phyloP scores from a whole-genome alignment of 2,113 vertebrate genomes.

The Myotis lucifugus region DNA sequence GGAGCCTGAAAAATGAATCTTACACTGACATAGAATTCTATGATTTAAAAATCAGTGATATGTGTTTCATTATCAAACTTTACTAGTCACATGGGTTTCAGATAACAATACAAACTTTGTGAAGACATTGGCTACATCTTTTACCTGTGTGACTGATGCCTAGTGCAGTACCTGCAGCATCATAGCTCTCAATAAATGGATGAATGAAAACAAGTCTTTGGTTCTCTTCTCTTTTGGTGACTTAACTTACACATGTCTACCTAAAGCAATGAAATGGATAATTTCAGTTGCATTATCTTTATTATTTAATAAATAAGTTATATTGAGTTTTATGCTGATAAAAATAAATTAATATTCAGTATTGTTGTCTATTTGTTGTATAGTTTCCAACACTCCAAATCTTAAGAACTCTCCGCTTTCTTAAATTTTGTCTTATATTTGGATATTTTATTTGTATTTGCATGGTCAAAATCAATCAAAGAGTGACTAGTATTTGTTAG shows the following conservation, averaged over 20 bases:
- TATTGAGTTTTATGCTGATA: background rate
- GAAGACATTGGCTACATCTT: background rate
- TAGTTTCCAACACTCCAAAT: background rate
- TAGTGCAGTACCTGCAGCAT: background rate
- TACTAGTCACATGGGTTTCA: background rate
- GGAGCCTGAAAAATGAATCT: background rate
- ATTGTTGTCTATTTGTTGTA: background rate
- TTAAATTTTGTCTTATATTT: conserved; percentile 11
- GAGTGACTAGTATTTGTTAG: background rate
- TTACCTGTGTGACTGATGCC: background rate
- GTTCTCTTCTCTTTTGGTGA: background rate
- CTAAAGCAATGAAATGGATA: background rate
- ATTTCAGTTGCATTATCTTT: background rate
- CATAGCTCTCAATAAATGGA: background rate
- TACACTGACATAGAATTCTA: background rate
- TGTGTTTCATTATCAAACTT: background rate
- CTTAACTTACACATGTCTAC: background rate
- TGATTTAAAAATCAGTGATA: background rate
- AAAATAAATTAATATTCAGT: background rate
- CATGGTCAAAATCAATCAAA: background rate
- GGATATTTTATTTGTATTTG: conserved; percentile 34
- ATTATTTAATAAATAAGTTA: conserved; percentile 25
- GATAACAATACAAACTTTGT: background rate
- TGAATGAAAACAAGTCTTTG: background rate
- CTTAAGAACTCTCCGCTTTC: background rate